Conservation (phyloP, 2,797 vertebrate species). For the Muscicapa striata region DNA sequence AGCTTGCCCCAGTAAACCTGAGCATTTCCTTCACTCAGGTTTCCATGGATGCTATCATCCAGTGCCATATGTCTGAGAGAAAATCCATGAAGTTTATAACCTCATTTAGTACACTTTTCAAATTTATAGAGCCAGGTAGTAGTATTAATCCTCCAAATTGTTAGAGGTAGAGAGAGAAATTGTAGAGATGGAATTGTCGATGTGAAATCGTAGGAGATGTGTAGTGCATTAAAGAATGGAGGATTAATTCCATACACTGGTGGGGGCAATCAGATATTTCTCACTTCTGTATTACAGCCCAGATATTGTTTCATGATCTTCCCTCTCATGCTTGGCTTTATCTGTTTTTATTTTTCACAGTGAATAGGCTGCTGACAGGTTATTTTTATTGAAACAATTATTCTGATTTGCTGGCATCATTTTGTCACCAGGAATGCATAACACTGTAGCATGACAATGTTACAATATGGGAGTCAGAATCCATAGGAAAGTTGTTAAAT, state of each 20-base stretch:
- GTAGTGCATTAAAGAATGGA: not conserved
- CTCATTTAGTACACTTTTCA: not conserved
- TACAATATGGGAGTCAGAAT: not conserved
- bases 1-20: not conserved
- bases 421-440: not conserved
- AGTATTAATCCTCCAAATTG: not conserved
- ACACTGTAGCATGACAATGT: not conserved
- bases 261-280: not conserved
- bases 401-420: not conserved
- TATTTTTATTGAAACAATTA: not conserved
- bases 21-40: not conserved
- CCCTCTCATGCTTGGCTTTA: not conserved
- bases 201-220: no score
- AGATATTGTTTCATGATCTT: not conserved
- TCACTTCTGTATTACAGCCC: not conserved
- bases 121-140: not conserved
- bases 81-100: not conserved
- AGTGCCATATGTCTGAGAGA: not conserved
- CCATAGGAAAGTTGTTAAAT: not conserved
- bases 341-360: not conserved
- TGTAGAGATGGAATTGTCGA: not conserved
- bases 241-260: not conserved
- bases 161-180: not conserved
- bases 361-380: not conserved
- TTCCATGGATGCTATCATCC: not conserved